Evolutionary conservation across 1,140 invertebrate species (phyloP).

Genomic region (Bombus picipes): DNA sequence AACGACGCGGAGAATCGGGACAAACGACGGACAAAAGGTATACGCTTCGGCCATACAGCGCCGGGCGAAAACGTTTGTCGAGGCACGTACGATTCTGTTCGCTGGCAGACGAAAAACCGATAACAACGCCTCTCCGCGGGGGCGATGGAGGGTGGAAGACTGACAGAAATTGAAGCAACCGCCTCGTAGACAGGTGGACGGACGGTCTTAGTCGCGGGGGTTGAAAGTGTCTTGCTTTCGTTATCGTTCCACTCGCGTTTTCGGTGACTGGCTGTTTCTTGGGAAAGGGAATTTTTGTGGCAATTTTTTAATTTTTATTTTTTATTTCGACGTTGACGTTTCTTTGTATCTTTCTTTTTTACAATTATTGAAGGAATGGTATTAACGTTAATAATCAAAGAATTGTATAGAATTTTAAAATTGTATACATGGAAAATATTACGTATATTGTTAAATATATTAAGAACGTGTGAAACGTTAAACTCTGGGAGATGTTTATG

Average conservation of each 20-base stretch:
- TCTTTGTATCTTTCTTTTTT: not conserved
- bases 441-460: no score
- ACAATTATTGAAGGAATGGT: not conserved
- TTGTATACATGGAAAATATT: no score
- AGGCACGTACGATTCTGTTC: conserved; percentile 53
- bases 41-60: conserved; percentile 18
- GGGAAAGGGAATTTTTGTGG: not conserved
- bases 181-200: not conserved
- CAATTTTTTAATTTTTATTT: no score
- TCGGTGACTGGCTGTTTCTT: not conserved
- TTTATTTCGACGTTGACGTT: not conserved
- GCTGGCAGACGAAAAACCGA: conserved; percentile 48
- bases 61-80: conserved; percentile 43
- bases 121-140: conserved; percentile 40
- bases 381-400: not conserved
- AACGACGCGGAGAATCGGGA: not conserved
- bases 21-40: conserved; percentile 56
- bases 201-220: no score
- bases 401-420: no score
- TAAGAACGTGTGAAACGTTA: no score
- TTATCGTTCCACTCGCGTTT: not conserved
- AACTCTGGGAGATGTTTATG: not conserved
- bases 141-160: no score
- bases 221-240: not conserved
- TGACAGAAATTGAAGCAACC: conserved; percentile 8